Base-by-base conservation (phyloP, 2,113 vertebrate species). In the Myrmophylax atrothorax region DNA sequence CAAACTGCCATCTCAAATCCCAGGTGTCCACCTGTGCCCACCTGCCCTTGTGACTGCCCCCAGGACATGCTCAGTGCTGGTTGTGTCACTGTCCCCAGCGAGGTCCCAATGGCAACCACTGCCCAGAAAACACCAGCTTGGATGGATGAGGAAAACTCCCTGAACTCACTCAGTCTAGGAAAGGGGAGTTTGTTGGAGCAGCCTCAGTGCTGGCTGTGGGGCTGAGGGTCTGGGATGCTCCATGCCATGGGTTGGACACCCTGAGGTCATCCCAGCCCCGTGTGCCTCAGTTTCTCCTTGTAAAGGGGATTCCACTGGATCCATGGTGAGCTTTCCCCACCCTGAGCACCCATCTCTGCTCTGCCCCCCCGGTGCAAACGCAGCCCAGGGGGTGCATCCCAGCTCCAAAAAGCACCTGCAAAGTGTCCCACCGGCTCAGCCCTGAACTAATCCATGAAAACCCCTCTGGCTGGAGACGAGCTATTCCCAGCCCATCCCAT, bases 21-120 rank as follows among this genome's bases (percentile, higher is more conserved):
- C 4, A 0, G 1, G 20, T 67, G 91, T 46, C 77, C 9, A 50
- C 12, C 55, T 7, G 1, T 55, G 22, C 64, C 46, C 46, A 24
- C 58, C 50, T 35, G 18, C 17, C 44, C 56, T 33, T 52, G 46
- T 56, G 66, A 16, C 38, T 56, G 37, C 12, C 25, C 77, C 23
- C 25, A 68, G 55, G 28, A 50, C 44, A 18, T 12, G 16, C 55
- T 74, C 28, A 10, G 69, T 2, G 6, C 35, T 18, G 10, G 15
- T 56, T 40, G 9, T 67, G 28, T 49, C 42, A 28, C 33, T 1
- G 8, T 76, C 47, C 18, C 73, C 73, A 31, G 42, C 3, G 33
- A 66, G 18, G 29, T 50, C 25, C 28, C 0, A 0, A 10, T 49
- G 44, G 33, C 59, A 63, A 7, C 14, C 2, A 3, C 46, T 55